Percentiles rank a stretch among this genome's conserved stretches.
These are phyloP conservation scores for Coreoperca whiteheadi DNA, from an alignment of 2,113 vertebrate species.

Conservation along the genomic window DNA sequence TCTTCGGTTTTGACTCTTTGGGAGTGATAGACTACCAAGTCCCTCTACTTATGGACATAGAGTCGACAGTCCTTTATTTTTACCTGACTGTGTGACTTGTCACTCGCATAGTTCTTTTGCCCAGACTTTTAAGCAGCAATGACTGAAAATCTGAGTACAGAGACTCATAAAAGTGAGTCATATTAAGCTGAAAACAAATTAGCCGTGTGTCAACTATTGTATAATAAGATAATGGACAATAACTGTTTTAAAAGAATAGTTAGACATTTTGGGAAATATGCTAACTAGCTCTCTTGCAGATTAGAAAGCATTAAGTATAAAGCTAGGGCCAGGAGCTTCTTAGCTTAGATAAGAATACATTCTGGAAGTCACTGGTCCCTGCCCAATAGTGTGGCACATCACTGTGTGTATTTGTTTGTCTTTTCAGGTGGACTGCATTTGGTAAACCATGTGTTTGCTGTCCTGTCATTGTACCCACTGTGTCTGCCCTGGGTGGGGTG, in stretches of 20 bases:
- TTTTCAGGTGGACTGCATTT: constrained; percentile 19
- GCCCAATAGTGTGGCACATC: background rate
- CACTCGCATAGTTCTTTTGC: background rate
- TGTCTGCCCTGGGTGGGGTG: constrained; percentile 32
- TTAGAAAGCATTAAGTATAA: background rate
- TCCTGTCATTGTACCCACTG: constrained; percentile 51
- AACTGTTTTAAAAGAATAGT: background rate
- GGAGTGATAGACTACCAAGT: background rate
- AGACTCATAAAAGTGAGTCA: background rate
- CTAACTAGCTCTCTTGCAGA: background rate
- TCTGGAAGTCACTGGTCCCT: background rate
- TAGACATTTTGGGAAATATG: no score
- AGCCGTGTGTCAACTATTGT: background rate
- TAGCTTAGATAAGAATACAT: background rate
- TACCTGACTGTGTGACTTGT: background rate
- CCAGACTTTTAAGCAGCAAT: background rate
- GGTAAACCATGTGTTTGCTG: constrained; percentile 32
- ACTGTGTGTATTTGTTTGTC: constrained; percentile 4
- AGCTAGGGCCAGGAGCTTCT: background rate
- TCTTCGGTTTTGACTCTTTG: background rate
- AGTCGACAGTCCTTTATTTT: background rate
- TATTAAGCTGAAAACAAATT: background rate
- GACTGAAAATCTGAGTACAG: background rate
- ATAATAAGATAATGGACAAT: background rate
- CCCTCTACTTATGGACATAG: background rate